Conservation (phyloP, 2,888 invertebrate genomes). For the Andricus quercusramuli region DNA sequence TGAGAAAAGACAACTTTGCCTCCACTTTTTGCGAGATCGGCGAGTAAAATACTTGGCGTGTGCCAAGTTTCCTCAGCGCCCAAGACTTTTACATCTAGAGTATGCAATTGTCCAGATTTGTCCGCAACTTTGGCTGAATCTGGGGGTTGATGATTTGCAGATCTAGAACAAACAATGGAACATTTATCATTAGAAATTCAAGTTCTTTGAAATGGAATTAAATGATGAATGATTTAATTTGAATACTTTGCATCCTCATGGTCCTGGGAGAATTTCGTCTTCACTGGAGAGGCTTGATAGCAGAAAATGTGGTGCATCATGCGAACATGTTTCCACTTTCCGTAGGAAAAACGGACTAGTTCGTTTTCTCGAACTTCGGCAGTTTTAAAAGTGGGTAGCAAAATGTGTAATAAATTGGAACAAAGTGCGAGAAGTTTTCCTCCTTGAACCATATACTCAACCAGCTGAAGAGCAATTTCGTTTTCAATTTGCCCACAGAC, state of each 20-base stretch:
- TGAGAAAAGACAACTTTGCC: conserved; percentile 90
- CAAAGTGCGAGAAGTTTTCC: conserved; percentile 89
- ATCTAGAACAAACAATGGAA: conserved; percentile 54
- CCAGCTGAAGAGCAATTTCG: conserved; percentile 83
- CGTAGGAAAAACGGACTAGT: conserved; percentile 90
- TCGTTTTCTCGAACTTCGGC: conserved; percentile 93
- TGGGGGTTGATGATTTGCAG: conserved; percentile 66
- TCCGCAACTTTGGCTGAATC: conserved; percentile 70
- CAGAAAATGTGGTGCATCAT: conserved; percentile 95
- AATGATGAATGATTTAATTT: conserved; percentile 66
- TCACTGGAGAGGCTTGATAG: conserved; percentile 91
- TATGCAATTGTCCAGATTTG: conserved; percentile 82
- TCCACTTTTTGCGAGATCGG: conserved; percentile 81
- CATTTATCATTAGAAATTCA: background rate
- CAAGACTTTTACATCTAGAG: conserved; percentile 87
- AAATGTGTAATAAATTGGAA: conserved; percentile 88
- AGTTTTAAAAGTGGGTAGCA: conserved; percentile 90
- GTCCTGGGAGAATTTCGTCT: conserved; percentile 89
- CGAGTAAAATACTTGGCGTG: conserved; percentile 89
- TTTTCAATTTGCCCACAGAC: conserved; percentile 88
- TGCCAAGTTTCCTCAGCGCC: conserved; percentile 94
- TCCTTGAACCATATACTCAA: conserved; percentile 87
- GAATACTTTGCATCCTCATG: conserved; percentile 82
- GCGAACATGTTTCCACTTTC: conserved; percentile 90
- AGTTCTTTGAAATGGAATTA: background rate